These are phyloP conservation scores for Crotalus adamanteus DNA, from an alignment of 2,797 vertebrate genomes.

Conservation along the genomic window DNA sequence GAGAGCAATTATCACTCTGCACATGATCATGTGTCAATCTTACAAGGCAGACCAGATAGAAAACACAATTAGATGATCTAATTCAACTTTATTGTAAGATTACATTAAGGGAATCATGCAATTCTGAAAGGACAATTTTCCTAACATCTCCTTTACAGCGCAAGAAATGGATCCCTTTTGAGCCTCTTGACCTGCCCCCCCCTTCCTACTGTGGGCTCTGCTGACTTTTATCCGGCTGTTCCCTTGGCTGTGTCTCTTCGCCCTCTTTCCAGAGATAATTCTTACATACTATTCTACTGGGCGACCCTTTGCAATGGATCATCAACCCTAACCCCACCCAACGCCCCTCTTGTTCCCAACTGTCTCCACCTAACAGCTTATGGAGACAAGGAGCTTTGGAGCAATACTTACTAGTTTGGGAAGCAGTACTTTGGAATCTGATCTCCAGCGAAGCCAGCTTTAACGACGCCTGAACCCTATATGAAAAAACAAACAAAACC, in stretches of 20 bases:
- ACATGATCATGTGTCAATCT: background rate
- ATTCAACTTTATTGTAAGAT: background rate
- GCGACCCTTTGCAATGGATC: background rate
- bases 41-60: background rate
- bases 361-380: background rate
- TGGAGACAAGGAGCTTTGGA: background rate
- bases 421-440: conserved; percentile 93
- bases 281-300: background rate
- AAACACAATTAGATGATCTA: background rate
- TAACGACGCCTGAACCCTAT: conserved; percentile 87
- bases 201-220: background rate
- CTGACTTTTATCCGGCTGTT: background rate
- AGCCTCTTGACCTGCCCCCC: background rate
- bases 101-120: background rate
- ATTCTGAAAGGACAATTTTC: background rate
- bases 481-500: conserved; percentile 19
- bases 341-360: background rate
- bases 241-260: background rate
- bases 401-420: conserved; percentile 85
- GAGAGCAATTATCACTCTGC: background rate
- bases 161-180: background rate
- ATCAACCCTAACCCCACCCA: background rate
- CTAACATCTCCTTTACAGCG: background rate
- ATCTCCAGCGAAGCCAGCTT: conserved; percentile 90
- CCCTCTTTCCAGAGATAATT: background rate